phyloP scores from a whole-genome alignment of 2,113 vertebrate species.

The Pongo pygmaeus region DNA sequence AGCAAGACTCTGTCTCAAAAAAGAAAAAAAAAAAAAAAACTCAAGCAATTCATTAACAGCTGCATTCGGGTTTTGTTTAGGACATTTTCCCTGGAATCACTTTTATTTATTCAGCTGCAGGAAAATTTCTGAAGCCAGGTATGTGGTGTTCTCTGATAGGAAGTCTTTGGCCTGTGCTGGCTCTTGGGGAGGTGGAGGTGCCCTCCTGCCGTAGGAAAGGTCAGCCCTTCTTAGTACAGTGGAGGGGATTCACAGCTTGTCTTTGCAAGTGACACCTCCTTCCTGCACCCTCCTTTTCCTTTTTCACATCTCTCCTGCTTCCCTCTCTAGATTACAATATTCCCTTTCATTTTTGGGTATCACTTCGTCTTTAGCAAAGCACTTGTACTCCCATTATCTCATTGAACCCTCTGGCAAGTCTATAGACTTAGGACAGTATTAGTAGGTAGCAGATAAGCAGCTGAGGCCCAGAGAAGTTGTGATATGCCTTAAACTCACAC shows the following conservation, averaged over 20 bases:
- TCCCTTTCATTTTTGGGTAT: neutral
- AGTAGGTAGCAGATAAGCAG: neutral
- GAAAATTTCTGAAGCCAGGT: conserved; percentile 39
- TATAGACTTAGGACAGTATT: neutral
- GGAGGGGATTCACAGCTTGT: neutral
- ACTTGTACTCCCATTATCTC: neutral
- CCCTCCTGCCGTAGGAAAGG: neutral
- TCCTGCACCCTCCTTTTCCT: neutral
- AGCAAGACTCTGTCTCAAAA: too few species aligned
- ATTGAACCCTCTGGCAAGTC: neutral
- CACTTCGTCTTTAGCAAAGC: neutral
- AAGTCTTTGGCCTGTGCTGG: neutral
- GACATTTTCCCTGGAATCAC: neutral
- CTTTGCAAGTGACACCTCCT: neutral
- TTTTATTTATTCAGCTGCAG: conserved; percentile 50
- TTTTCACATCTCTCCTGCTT: neutral
- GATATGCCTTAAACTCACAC: neutral
- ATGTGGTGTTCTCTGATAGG: neutral
- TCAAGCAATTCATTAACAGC: neutral
- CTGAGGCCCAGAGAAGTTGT: neutral
- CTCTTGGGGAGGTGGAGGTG: neutral
- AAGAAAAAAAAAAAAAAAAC: neutral
- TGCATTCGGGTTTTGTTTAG: conserved; percentile 2
- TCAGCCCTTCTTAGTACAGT: neutral
- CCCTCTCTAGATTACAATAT: neutral